Conservation (phyloP, 2,797 vertebrate species). For the Podarcis siculus region DNA sequence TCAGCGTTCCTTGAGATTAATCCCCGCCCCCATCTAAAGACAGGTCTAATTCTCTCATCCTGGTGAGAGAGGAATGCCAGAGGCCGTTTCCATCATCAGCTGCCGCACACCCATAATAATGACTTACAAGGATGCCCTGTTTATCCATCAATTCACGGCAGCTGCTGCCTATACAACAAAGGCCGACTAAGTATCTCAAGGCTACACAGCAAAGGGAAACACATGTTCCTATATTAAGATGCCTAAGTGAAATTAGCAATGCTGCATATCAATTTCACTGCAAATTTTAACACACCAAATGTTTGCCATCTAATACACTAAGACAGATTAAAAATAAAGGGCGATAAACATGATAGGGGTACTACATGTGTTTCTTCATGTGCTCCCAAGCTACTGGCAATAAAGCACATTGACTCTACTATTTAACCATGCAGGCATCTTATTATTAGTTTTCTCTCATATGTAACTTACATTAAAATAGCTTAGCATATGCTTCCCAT, state of each 20-base stretch:
- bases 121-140: constrained; percentile 26
- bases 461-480: neutral
- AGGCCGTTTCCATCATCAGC: constrained; percentile 34
- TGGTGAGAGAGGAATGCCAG: constrained; percentile 1
- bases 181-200: constrained; percentile 23
- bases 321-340: neutral
- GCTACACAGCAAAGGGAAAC: constrained; percentile 33
- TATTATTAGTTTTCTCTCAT: neutral
- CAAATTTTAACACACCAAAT: constrained; percentile 30
- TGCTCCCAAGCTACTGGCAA: neutral
- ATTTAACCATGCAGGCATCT: neutral
- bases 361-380: neutral
- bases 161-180: constrained; percentile 29
- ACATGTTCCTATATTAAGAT: constrained; percentile 22
- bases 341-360: neutral
- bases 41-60: constrained; percentile 9
- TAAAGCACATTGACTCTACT: neutral
- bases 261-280: constrained; percentile 20
- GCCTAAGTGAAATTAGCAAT: constrained; percentile 9
- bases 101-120: constrained; percentile 5
- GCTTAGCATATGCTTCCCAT: too few relatives aligned
- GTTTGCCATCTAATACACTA: constrained; percentile 19
- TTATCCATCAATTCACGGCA: constrained; percentile 36
- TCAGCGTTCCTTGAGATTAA: neutral
- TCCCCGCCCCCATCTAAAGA: neutral